phyloP scores from a whole-genome alignment of 2,888 invertebrate genomes.

The Lepetodrilus schrolli region DNA sequence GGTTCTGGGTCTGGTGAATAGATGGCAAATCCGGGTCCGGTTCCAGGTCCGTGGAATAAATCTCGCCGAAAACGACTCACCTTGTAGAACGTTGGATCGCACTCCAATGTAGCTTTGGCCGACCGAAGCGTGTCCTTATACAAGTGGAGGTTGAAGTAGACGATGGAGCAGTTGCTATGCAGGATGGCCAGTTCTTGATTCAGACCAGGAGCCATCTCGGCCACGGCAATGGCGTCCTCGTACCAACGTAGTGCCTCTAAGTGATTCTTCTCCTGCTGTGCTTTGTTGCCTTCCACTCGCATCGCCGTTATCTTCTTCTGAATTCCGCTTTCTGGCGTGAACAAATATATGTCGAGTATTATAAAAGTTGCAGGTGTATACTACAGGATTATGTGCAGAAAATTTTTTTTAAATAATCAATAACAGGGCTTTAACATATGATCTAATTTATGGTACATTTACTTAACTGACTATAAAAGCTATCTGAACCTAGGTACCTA shows the following conservation, averaged over 20 bases:
- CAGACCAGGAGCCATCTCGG: conserved; percentile 35
- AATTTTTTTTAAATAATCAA: not conserved
- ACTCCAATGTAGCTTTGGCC: conserved; percentile 42
- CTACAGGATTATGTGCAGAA: too few species aligned
- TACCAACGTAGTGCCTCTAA: conserved; percentile 44
- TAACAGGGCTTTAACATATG: not conserved
- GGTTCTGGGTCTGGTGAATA: too few species aligned
- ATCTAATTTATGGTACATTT: not conserved
- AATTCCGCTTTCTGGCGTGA: conserved; percentile 40
- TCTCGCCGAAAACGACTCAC: too few species aligned
- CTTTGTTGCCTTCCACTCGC: conserved; percentile 48
- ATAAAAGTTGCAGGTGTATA: not conserved
- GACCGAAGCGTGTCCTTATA: conserved; percentile 42
- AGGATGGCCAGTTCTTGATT: conserved; percentile 51
- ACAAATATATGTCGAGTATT: not conserved
- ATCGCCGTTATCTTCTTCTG: conserved; percentile 38
- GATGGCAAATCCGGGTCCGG: too few species aligned
- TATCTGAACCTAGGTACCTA: too few species aligned
- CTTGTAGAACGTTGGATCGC: conserved; percentile 47
- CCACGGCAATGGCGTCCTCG: conserved; percentile 41
- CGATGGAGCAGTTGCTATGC: conserved; percentile 54
- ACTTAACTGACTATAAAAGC: too few species aligned
- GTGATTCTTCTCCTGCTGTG: conserved; percentile 39
- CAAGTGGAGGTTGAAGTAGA: conserved; percentile 36
- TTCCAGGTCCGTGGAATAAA: too few species aligned